Evolutionary conservation across 2,888 invertebrate species (phyloP), one percentile per base, ranked within the genome.

Genomic region (Heteropelma amictum): DNA sequence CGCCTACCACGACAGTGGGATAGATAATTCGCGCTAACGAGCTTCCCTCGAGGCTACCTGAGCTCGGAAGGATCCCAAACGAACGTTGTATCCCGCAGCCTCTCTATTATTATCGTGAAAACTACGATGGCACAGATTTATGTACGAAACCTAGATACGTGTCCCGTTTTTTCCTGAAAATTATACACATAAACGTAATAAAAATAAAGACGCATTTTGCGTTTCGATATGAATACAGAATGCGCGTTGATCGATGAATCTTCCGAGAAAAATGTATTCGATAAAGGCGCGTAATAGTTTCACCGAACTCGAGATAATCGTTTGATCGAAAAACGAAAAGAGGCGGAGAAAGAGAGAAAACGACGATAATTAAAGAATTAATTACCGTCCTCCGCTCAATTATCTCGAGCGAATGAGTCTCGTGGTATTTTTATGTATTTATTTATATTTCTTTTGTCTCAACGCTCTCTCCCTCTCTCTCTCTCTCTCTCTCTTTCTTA

Each of bases 11-110:
- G 56, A 60, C 42, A 56, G 54, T 67, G 53, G 74, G 65, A 70
- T 75, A 70, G 70, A 75, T 71, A 75, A 75, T 75, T 75, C 69
- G 60, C 65, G 70, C 70, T 75, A 75, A 75, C 74, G 74, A 75
- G 74, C 71, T 61, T 67, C 53, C 74, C 74, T 58, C 69, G 65
- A 56, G 69, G 72, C 71, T 61, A 54, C 60, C 47, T 49, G 38
- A n/a, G n/a, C n/a, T 21, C 17, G 21, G 60, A 54, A 53, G 40
- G 26, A 51, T 35, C 30, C 58, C 17, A 54, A 60, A 42, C 60
- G 47, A 75, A 61, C 33, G 26, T 12, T 30, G 38, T n/a, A n/a
- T 64, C 28, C 14, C 12, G 60, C 42, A 35, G 53, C 21, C 53
- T 54, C 65, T 58, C 72, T 35, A 53, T 67, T 21, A 65, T 72